Base-by-base conservation (phyloP, 2,888 invertebrate species). In the Monopis laevigella region DNA sequence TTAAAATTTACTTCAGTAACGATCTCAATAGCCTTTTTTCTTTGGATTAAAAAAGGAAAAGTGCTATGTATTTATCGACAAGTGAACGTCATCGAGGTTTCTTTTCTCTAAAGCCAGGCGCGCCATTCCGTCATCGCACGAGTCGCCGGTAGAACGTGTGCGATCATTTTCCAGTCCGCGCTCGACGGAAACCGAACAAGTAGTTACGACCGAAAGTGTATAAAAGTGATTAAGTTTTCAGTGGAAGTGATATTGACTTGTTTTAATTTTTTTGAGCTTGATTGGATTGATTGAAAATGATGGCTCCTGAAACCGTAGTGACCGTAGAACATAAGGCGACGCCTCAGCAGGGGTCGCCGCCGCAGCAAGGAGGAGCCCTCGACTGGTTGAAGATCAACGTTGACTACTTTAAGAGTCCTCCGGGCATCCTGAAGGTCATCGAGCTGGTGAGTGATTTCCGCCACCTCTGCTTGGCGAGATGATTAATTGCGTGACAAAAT, bases 251-350 rank as follows among this genome's bases (percentile, higher is more conserved):
- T 16, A 12, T 19, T 36, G 19, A 18, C 6, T 11, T 19, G 7
- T 12, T 11, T 36, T 4, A 7, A 3, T n/a, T n/a, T 10, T 8
- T 19, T 16, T 5, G 2, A 7, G 12, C 21, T 62, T 62, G 65
- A n/a, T 69, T 36, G 18, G 11, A 26, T 36, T 24, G 17, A 16
- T 26, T 39, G 24, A 34, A 28, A 77, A 82, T 82, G 82, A 90
- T 89, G 88, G 91, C 91, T 87, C 88, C 90, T 66, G 91, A 91
- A 84, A 90, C 90, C 59, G 90, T 90, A 60, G 89, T 91, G 58
- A 90, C 87, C 57, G 87, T 90, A 68, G 88, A 89, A 63, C 87
- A 87, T 64, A 87, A 78, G 78, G 87, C 74, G 55, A 65, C 64
- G 43, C 59, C 61, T 48, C 80, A 70, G 48, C 77, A 73, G 55